phyloP scores from a whole-genome alignment of 2,888 invertebrate genomes.

The Bombyx huttoni region DNA sequence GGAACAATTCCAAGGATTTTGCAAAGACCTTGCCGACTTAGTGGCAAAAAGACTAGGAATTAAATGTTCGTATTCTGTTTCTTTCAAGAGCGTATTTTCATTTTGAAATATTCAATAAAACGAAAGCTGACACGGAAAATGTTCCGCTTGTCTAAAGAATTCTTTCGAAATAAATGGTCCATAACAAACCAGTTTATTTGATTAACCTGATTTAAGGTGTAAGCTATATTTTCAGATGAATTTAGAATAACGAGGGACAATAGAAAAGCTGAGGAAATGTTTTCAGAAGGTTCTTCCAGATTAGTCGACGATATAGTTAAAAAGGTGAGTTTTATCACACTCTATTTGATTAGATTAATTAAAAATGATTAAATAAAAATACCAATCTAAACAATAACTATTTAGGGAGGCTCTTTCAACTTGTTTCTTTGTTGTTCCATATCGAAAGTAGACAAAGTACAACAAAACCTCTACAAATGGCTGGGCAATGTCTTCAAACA shows the following conservation, averaged over 20 bases:
- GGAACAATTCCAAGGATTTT: slow-evolving; percentile 90
- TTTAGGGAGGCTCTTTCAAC: too few relatives aligned
- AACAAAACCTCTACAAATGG: too few relatives aligned
- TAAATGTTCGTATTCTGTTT: slow-evolving; percentile 78
- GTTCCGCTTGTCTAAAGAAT: too few relatives aligned
- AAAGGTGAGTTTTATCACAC: slow-evolving; percentile 74
- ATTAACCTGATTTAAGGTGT: neutral
- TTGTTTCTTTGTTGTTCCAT: too few relatives aligned
- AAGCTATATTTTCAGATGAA: slow-evolving; percentile 76
- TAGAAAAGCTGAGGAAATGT: slow-evolving; percentile 85
- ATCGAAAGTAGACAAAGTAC: too few relatives aligned
- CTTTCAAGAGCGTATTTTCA: neutral
- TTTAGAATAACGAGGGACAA: slow-evolving; percentile 88
- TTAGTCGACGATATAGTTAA: slow-evolving; percentile 89
- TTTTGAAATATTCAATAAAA: neutral
- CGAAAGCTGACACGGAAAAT: too few relatives aligned
- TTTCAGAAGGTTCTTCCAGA: slow-evolving; percentile 88
- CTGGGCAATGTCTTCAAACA: too few relatives aligned
- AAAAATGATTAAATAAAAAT: too few relatives aligned
- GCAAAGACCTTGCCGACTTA: slow-evolving; percentile 90
- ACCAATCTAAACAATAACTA: too few relatives aligned
- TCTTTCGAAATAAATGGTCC: too few relatives aligned
- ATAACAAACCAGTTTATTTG: too few relatives aligned
- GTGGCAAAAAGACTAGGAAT: slow-evolving; percentile 86
- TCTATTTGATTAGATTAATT: too few relatives aligned